Evolutionary conservation across 2,113 vertebrate genomes (phyloP).

Genomic region (Tupaia tana): DNA sequence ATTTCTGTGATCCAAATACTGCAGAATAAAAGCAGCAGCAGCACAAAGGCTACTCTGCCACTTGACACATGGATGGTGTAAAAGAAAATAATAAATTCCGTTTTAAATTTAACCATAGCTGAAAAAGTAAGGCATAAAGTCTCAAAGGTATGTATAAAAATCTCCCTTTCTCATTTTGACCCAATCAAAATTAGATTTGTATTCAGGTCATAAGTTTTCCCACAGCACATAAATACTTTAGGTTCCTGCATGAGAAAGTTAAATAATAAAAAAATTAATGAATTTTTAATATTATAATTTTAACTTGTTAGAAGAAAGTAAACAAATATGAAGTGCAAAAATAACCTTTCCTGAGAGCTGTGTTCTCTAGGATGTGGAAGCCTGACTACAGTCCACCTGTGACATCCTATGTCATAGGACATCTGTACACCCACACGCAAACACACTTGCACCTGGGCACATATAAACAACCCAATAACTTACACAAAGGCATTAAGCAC

Average conservation of each 20-base stretch:
- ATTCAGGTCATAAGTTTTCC: not conserved
- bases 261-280: constrained; percentile 22
- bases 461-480: not conserved
- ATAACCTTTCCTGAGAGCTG: constrained; percentile 10
- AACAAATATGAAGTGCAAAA: constrained; percentile 28
- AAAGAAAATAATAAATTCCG: not conserved
- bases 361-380: not conserved
- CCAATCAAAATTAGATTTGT: not conserved
- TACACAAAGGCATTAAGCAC: not conserved
- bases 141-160: constrained; percentile 28
- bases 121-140: not conserved
- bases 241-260: not conserved
- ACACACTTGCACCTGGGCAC: not conserved
- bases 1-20: not conserved
- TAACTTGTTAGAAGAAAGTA: constrained; percentile 30
- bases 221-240: not conserved
- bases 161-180: not conserved
- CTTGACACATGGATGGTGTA: not conserved
- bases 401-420: not conserved
- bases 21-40: not conserved
- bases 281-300: constrained; percentile 30
- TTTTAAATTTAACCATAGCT: not conserved
- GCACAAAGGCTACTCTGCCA: not conserved
- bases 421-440: not conserved
- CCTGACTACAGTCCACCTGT: not conserved